Conservation (phyloP, 2,888 invertebrate genomes). For the Callyntrura guangdongensis region DNA sequence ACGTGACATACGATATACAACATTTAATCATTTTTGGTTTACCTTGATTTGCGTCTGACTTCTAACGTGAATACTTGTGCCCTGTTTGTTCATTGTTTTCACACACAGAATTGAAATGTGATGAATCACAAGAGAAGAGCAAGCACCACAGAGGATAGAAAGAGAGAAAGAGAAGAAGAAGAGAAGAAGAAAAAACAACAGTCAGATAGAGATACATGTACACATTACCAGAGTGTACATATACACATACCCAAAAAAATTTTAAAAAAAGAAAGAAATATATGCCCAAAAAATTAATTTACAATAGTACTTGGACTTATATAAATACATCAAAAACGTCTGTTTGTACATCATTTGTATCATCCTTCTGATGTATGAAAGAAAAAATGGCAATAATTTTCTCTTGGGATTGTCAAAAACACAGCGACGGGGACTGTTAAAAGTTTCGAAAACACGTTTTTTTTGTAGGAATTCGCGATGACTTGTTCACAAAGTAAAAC, state of each 20-base stretch:
- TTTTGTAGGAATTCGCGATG: too few species aligned
- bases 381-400: too few species aligned
- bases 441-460: too few species aligned
- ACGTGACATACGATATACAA: neutral
- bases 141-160: constrained; percentile 65
- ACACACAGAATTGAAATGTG: constrained; percentile 2
- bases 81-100: constrained; percentile 76
- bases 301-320: neutral
- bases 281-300: neutral
- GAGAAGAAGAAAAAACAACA: constrained; percentile 22
- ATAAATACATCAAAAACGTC: constrained; percentile 15
- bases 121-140: constrained; percentile 61
- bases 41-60: constrained; percentile 71
- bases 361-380: too few species aligned
- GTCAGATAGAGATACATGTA: neutral
- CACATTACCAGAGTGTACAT: neutral
- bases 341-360: neutral
- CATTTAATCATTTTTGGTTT: constrained; percentile 34
- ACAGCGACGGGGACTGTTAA: too few species aligned
- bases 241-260: neutral
- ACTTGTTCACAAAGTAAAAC: too few species aligned
- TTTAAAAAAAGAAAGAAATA: neutral
- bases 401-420: too few species aligned
- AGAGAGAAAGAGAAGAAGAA: constrained; percentile 47
- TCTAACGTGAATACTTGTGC: constrained; percentile 83